Evolutionary conservation across 2,888 invertebrate genomes (phyloP), one percentile per base, ranked within the genome.

Genomic region (Hypomecis punctinalis): DNA sequence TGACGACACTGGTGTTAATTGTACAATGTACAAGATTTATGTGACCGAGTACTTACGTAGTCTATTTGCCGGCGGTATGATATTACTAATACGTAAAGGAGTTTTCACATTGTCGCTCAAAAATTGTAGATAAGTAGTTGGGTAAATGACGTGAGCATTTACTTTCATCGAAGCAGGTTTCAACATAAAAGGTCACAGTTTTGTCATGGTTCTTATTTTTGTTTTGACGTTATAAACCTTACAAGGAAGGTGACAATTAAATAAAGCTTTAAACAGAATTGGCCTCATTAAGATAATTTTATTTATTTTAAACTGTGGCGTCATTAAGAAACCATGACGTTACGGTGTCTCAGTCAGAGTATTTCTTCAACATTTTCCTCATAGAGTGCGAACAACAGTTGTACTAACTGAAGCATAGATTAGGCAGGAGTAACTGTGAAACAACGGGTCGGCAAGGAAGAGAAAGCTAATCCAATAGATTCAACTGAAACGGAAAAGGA

Each of bases 291-390:
- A 43, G 23, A 56, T 56, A 47, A 56, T n/a, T 23, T 39, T 23
- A 47, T 56, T 56, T 56, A 56, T 39, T 47, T 39, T 39, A 7
- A 13, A 40, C 10, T 33, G 39, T 37, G n/a, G 40, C 47, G 39
- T 47, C 55, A 55, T 37, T 49, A 43, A 49, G 36, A 52, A 47
- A 46, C 57, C 52, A 39, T 54, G 47, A 47, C 37, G 39, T 56
- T 45, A 49, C 51, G 48, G 48, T 54, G n/a, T 46, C n/a, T n/a
- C 43, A 45, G 42, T 11, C 59, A 42, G 43, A 58, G 49, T 65
- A 61, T 56, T 60, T 47, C 54, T 42, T 49, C 49, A 67, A 48
- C 60, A 67, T 69, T 73, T 73, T 74, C 70, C 61, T 76, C 67
- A 63, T 63, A 67, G 61, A 73, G 68, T 67, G 67, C 67, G 67